Evolutionary conservation across 2,888 invertebrate species (phyloP).

Genomic region (Nudaria mundana): DNA sequence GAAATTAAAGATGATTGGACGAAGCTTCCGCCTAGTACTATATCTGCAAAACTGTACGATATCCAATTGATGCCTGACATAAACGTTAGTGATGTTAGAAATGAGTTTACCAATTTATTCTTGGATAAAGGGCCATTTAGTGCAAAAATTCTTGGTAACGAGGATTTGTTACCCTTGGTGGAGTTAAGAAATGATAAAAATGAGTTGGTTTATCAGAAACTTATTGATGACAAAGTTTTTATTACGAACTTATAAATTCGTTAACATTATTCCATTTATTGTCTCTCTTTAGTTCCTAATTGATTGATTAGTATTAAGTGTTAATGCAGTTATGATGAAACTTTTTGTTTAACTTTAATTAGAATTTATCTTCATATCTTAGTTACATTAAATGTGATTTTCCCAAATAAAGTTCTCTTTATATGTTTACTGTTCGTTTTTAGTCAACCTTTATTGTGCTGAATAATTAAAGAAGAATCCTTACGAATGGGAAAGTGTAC

Average conservation of each 20-base stretch:
- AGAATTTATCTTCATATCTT: neutral
- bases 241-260: conserved; percentile 5
- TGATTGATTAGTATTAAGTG: too few relatives aligned
- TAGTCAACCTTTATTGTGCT: too few relatives aligned
- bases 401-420: too few relatives aligned
- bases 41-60: conserved; percentile 71
- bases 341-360: neutral
- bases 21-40: conserved; percentile 73
- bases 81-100: conserved; percentile 46
- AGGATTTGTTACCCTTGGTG: conserved; percentile 44
- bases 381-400: too few relatives aligned
- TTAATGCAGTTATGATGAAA: too few relatives aligned
- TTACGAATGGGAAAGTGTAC: too few relatives aligned
- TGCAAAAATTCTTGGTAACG: conserved; percentile 46
- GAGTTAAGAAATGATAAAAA: conserved; percentile 51
- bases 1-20: conserved; percentile 75
- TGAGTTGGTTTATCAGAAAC: conserved; percentile 50
- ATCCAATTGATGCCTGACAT: conserved; percentile 51
- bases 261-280: neutral
- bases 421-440: too few relatives aligned
- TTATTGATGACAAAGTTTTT: conserved; percentile 45
- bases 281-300: neutral
- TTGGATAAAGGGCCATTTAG: conserved; percentile 56
- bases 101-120: conserved; percentile 48
- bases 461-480: too few relatives aligned